Conservation (phyloP, 2,888 invertebrate genomes). For the Troglohyphantes excavatus region DNA sequence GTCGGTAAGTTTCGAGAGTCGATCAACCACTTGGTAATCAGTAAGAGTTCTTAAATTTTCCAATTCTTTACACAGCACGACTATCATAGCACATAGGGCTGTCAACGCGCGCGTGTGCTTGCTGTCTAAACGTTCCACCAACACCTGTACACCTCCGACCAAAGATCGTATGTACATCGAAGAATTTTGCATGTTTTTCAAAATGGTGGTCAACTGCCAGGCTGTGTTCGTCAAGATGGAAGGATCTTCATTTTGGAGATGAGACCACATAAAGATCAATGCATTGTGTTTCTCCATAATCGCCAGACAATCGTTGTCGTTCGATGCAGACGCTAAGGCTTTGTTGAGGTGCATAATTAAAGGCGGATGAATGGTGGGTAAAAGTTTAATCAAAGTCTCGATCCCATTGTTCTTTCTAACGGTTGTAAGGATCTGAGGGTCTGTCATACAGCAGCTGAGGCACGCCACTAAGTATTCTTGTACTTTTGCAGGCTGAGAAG, state of each 20-base stretch:
- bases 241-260: slow-evolving; percentile 39
- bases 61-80: slow-evolving; percentile 53
- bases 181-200: slow-evolving; percentile 57
- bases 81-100: slow-evolving; percentile 60
- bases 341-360: slow-evolving; percentile 70
- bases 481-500: slow-evolving; percentile 50
- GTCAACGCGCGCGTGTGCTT: slow-evolving; percentile 51
- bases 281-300: slow-evolving; percentile 55
- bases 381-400: slow-evolving; percentile 46
- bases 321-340: slow-evolving; percentile 48
- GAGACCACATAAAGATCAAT: slow-evolving; percentile 59
- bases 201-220: slow-evolving; percentile 63
- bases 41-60: slow-evolving; percentile 58
- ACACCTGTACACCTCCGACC: slow-evolving; percentile 61
- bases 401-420: slow-evolving; percentile 72
- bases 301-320: slow-evolving; percentile 55
- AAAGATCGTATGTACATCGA: slow-evolving; percentile 52
- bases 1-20: slow-evolving; percentile 44
- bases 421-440: slow-evolving; percentile 41
- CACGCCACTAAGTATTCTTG: slow-evolving; percentile 64
- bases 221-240: slow-evolving; percentile 60
- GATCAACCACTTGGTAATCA: slow-evolving; percentile 55
- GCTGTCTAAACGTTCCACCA: slow-evolving; percentile 40
- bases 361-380: slow-evolving; percentile 47
- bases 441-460: slow-evolving; percentile 48